A percentile compares a stretch with the other conserved stretches of the same genome.
These are phyloP conservation scores for Drosophila ercepeae DNA, from an alignment of 1,140 invertebrate genomes.

Conservation along the genomic window DNA sequence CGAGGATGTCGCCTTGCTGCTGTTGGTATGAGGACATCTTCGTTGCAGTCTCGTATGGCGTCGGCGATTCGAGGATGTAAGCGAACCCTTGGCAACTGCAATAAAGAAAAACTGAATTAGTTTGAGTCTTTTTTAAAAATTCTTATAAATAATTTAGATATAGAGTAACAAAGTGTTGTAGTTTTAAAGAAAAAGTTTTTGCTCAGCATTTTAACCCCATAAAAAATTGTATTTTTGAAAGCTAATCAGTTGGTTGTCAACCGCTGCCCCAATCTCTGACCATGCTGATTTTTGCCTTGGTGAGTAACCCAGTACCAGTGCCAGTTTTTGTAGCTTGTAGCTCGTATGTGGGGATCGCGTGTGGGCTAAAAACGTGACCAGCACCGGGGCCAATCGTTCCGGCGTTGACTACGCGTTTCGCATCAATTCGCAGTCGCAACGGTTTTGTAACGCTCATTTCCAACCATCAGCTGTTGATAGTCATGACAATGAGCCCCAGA, in stretches of 20 bases:
- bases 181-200: not conserved
- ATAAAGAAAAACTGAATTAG: constrained; percentile 17
- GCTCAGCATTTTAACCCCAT: not conserved
- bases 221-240: constrained; percentile 17
- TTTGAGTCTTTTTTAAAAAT: not conserved
- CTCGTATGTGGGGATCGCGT: constrained; percentile 31
- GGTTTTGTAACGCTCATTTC: constrained; percentile 25
- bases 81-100: constrained; percentile 64
- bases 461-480: constrained; percentile 30
- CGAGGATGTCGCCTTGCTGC: constrained; percentile 2
- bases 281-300: constrained; percentile 5
- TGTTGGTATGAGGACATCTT: constrained; percentile 22
- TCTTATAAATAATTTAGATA: too few species aligned
- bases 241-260: constrained; percentile 27
- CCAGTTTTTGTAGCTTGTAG: not conserved
- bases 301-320: not conserved
- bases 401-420: constrained; percentile 33
- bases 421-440: constrained; percentile 45
- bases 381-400: constrained; percentile 23
- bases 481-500: constrained; percentile 17
- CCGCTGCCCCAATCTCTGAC: constrained; percentile 15
- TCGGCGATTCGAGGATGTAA: constrained; percentile 49
- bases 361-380: constrained; percentile 69
- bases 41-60: constrained; percentile 28
- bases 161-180: not conserved